A percentile compares a stretch with the other conserved stretches of the same genome.
Conservation (phyloP, 2,888 invertebrate genomes). For the Diaperis boleti region DNA sequence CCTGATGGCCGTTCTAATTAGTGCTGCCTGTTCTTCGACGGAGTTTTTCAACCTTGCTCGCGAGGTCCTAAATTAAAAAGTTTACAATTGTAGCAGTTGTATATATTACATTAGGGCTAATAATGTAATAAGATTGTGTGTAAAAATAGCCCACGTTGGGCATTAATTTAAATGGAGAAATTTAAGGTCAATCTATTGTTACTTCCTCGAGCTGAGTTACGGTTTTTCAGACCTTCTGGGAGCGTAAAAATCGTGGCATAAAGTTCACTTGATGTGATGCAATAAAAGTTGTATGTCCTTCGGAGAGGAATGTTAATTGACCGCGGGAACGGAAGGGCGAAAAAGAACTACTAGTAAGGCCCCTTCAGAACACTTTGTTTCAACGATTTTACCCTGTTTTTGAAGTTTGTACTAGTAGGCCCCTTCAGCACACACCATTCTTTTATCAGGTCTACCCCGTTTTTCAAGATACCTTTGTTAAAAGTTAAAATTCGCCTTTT, state of each 20-base stretch:
- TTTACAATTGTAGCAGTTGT: constrained; percentile 28
- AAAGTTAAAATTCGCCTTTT: too few relatives aligned
- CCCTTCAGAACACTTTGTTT: too few relatives aligned
- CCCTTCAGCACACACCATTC: too few relatives aligned
- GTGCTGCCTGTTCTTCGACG: too few relatives aligned
- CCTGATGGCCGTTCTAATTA: too few relatives aligned
- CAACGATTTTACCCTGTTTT: too few relatives aligned
- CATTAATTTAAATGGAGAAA: constrained; percentile 36
- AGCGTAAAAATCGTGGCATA: neutral
- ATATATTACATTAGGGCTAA: constrained; percentile 41
- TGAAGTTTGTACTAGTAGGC: too few relatives aligned
- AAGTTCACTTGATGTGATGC: constrained; percentile 12
- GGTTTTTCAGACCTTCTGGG: constrained; percentile 3
- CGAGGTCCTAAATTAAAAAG: constrained; percentile 33
- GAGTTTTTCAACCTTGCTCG: constrained; percentile 28
- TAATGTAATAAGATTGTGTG: constrained; percentile 37
- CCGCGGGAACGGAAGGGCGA: neutral
- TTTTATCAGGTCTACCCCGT: too few relatives aligned
- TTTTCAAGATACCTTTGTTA: too few relatives aligned
- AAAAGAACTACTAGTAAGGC: too few relatives aligned
- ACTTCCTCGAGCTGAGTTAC: constrained; percentile 31
- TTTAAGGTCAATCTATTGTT: too few relatives aligned
- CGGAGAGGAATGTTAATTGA: constrained; percentile 9
- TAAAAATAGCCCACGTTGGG: constrained; percentile 37
- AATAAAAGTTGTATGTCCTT: constrained; percentile 23